Percentiles rank a stretch among this genome's conserved stretches.
Conservation (phyloP, 2,888 invertebrate genomes). For the Acanthoscelides obtectus region DNA sequence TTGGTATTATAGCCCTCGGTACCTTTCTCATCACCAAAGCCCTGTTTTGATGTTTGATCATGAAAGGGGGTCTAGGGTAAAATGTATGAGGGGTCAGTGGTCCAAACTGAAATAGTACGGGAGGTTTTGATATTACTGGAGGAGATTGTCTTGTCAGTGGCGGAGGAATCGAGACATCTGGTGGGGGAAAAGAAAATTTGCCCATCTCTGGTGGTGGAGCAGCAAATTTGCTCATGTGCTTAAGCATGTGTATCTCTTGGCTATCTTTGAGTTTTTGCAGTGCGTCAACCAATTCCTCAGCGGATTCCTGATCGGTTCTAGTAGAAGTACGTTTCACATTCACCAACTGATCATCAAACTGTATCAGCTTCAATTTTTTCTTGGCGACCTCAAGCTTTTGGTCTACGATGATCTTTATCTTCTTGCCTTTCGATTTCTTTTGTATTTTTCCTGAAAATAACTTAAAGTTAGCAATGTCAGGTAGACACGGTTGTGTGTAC, state of each 20-base stretch:
- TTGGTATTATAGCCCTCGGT: neutral
- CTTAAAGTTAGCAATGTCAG: too few species aligned
- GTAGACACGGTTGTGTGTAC: too few species aligned
- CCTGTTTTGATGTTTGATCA: neutral
- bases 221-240: neutral
- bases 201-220: neutral
- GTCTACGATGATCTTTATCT: too few species aligned
- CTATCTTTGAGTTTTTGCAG: neutral
- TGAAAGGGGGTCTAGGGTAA: neutral
- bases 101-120: neutral
- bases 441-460: too few species aligned
- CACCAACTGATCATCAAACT: neutral
- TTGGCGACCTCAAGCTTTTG: too few species aligned
- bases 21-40: neutral
- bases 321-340: neutral
- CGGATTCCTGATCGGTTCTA: neutral
- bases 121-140: neutral
- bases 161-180: neutral
- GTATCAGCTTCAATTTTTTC: neutral
- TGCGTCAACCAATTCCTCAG: neutral
- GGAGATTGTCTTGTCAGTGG: neutral
- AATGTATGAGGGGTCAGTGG: neutral
- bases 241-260: neutral
- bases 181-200: neutral
- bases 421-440: too few species aligned